Percentiles rank a stretch among this genome's conserved stretches.
These are phyloP conservation scores for Matsumyia berberina DNA, from an alignment of 2,888 invertebrate genomes.

Conservation along the genomic window DNA sequence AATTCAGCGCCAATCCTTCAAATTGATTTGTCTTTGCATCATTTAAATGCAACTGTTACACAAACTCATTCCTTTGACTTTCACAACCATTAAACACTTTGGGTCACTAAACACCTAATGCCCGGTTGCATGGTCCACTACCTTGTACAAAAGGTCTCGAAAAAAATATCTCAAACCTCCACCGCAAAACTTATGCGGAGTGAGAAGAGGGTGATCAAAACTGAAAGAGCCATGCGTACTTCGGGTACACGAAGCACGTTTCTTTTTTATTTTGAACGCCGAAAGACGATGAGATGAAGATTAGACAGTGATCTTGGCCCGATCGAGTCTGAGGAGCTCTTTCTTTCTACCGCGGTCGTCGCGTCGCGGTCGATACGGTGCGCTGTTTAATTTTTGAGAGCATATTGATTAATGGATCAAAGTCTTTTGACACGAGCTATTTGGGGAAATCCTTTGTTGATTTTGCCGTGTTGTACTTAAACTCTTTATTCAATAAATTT, in stretches of 20 bases:
- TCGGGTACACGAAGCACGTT: slow-evolving; percentile 65
- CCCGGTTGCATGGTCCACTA: slow-evolving; percentile 61
- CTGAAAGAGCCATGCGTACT: slow-evolving; percentile 59
- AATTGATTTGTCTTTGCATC: slow-evolving; percentile 41
- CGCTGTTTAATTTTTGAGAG: slow-evolving; percentile 77
- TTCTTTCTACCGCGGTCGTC: slow-evolving; percentile 34
- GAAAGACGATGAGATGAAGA: slow-evolving; percentile 77
- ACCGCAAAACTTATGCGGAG: slow-evolving; percentile 57
- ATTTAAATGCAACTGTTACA: slow-evolving; percentile 49
- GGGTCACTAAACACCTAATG: slow-evolving; percentile 66
- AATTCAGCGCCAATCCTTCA: slow-evolving; percentile 24
- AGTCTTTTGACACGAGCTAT: slow-evolving; percentile 84
- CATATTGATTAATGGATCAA: slow-evolving; percentile 84
- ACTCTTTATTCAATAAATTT: slow-evolving; percentile 83
- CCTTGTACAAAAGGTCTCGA: slow-evolving; percentile 30
- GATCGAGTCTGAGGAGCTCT: slow-evolving; percentile 54
- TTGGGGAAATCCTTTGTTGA: slow-evolving; percentile 84
- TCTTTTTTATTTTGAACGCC: slow-evolving; percentile 67
- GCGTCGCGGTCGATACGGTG: slow-evolving; percentile 57
- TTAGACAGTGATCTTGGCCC: slow-evolving; percentile 71
- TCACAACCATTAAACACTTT: slow-evolving; percentile 31
- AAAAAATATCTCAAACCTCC: slow-evolving; percentile 44
- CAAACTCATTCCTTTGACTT: slow-evolving; percentile 38
- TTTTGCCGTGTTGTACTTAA: slow-evolving; percentile 80
- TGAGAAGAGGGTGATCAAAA: slow-evolving; percentile 28